A percentile compares a stretch with the other conserved stretches of the same genome.
These are phyloP conservation scores for Chitala chitala DNA, from an alignment of 2,113 vertebrate genomes.

Conservation along the genomic window DNA sequence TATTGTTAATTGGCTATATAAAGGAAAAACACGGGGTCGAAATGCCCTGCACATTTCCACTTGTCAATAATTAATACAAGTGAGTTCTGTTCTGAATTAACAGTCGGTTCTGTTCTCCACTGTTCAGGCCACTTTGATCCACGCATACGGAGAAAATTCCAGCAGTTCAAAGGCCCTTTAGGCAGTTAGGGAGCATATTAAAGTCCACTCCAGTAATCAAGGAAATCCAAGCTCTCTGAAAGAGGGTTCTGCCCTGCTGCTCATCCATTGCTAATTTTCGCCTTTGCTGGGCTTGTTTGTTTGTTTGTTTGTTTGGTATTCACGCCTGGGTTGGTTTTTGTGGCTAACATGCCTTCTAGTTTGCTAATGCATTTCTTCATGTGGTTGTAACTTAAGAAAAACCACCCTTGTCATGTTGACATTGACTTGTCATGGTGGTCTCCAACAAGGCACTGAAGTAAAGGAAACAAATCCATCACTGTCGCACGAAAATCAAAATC, in stretches of 20 bases:
- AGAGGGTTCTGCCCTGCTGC: constrained; percentile 27
- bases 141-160: not conserved
- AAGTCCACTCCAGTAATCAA: constrained; percentile 31
- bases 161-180: not conserved
- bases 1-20: too few species aligned
- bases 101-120: not conserved
- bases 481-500: not conserved
- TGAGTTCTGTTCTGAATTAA: too few species aligned
- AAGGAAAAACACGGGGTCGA: too few species aligned
- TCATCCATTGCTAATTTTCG: constrained; percentile 46
- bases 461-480: not conserved
- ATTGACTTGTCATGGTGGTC: not conserved
- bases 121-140: not conserved
- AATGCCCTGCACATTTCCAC: too few species aligned
- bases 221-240: constrained; percentile 26
- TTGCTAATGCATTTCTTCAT: constrained; percentile 7
- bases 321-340: constrained; percentile 31
- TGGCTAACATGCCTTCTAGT: constrained; percentile 19
- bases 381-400: not conserved
- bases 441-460: not conserved
- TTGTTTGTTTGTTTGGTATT: constrained; percentile 36
- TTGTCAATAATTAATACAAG: too few species aligned
- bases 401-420: not conserved
- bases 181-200: constrained; percentile 7
- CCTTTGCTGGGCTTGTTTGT: constrained; percentile 24